Percentiles rank a stretch among this genome's conserved stretches.
Evolutionary conservation across 2,797 vertebrate species (phyloP).

Genomic region (Aeoliscus strigatus): DNA sequence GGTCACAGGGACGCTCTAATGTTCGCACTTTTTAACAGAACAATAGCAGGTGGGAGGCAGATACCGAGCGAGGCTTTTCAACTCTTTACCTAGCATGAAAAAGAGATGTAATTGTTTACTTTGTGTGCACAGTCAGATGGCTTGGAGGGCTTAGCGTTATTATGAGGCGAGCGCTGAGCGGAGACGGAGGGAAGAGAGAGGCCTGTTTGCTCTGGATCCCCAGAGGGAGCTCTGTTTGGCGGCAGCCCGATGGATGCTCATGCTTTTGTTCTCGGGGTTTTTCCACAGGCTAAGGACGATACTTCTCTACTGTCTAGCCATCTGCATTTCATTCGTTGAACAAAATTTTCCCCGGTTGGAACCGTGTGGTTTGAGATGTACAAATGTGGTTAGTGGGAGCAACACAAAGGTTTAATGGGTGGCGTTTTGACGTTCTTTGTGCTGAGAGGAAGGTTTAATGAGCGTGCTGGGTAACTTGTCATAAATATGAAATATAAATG

Average conservation of each 20-base stretch:
- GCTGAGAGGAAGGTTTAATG: too few species aligned
- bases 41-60: slow-evolving; percentile 36
- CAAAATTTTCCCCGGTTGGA: too few species aligned
- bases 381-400: too few species aligned
- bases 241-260: slow-evolving; percentile 62
- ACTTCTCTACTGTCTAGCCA: slow-evolving; percentile 33
- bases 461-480: too few species aligned
- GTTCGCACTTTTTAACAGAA: slow-evolving; percentile 8
- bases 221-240: slow-evolving; percentile 49
- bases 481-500: too few species aligned
- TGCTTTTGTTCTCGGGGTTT: slow-evolving; percentile 61
- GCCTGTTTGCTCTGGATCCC: slow-evolving; percentile 56
- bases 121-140: slow-evolving; percentile 37
- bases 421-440: too few species aligned
- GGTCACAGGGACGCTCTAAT: slow-evolving; percentile 40
- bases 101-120: slow-evolving; percentile 60
- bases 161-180: slow-evolving; percentile 42
- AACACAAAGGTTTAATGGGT: too few species aligned
- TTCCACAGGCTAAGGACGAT: too few species aligned
- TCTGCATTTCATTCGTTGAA: slow-evolving; percentile 43
- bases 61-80: slow-evolving; percentile 35
- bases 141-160: slow-evolving; percentile 55
- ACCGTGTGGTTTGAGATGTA: too few species aligned
- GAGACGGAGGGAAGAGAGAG: slow-evolving; percentile 48
- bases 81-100: slow-evolving; percentile 37